Evolutionary conservation across 2,888 invertebrate genomes (phyloP), one percentile per base, ranked within the genome.

Genomic region (Stenurella melanura): DNA sequence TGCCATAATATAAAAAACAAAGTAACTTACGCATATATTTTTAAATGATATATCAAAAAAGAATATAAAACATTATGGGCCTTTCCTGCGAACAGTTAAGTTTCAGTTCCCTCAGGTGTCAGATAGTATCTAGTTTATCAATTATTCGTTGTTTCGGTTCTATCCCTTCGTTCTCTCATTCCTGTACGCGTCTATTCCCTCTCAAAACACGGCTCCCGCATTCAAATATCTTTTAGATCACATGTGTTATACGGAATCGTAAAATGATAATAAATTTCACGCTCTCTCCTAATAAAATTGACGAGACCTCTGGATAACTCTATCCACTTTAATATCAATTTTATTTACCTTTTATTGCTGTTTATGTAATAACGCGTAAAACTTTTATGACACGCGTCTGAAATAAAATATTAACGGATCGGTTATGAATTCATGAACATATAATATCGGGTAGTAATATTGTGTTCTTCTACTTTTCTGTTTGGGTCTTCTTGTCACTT

Each of bases 321-420:
- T 61, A 68, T 68, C 57, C 57, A 68, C 56, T 50, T 67, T 50
- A 68, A 57, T 30, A 34, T 56, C 15, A 18, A 26, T 26, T 26
- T 61, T 61, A 61, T 61, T 61, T 26, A 61, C 18, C 18, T 26
- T 61, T 61, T 57, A 21, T 15, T 61, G 15, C 26, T 15, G 60
- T 61, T 61, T 61, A 61, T 61, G 60, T 26, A 19, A 26, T 61
- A 61, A 42, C 42, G 15, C 42, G 15, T 61, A 61, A 57, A 61
- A 61, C 21, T 12, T 19, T 61, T 61, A 4, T 15, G 19, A 10
- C 60, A 61, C 2, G 18, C 21, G 7, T 42, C 15, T 42, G 2
- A 9, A 1, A 15, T 11, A 4, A 26, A 4, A 26, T 26, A 26
- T 26, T 26, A 26, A 26, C 21, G 4, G 21, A 26, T 26, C 1